Percentiles rank a stretch among this genome's conserved stretches.
Conservation (phyloP, 2,797 vertebrate genomes). For the Schizopygopsis malacanthus region DNA sequence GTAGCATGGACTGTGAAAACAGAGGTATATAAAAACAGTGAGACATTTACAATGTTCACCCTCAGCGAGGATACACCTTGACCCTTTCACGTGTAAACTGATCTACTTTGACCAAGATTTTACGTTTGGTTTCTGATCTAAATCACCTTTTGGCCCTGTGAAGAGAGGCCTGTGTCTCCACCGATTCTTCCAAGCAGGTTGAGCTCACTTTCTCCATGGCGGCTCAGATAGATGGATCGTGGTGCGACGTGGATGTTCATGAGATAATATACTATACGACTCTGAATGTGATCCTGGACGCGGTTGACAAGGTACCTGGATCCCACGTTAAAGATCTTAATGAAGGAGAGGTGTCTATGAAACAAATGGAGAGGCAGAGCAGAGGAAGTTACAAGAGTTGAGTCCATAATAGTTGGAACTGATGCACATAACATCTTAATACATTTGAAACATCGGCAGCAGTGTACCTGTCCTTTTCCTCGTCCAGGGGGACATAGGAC, state of each 20-base stretch:
- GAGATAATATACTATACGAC: conserved; percentile 90
- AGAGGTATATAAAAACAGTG: not conserved
- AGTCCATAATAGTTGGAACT: not conserved
- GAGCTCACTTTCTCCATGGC: conserved; percentile 90
- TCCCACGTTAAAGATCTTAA: conserved; percentile 92
- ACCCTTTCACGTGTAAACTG: not conserved
- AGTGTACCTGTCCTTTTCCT: conserved; percentile 86
- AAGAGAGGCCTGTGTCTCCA: conserved; percentile 85
- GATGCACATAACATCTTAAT: not conserved
- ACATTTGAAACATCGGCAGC: not conserved
- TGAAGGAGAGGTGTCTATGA: conserved; percentile 86
- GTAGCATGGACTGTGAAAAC: not conserved
- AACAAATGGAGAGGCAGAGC: not conserved
- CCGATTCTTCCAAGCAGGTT: conserved; percentile 87
- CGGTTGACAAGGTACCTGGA: conserved; percentile 86
- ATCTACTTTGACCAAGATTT: not conserved
- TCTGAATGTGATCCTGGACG: conserved; percentile 91
- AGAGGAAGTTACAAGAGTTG: not conserved
- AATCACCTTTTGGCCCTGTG: conserved; percentile 78
- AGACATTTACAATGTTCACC: not conserved
- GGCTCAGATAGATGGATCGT: conserved; percentile 88
- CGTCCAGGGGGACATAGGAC: conserved; percentile 84
- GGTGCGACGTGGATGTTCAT: conserved; percentile 94
- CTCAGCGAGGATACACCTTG: not conserved
- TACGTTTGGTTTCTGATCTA: not conserved